Conservation (phyloP, 2,888 invertebrate genomes). For the Luffia ferchaultella region DNA sequence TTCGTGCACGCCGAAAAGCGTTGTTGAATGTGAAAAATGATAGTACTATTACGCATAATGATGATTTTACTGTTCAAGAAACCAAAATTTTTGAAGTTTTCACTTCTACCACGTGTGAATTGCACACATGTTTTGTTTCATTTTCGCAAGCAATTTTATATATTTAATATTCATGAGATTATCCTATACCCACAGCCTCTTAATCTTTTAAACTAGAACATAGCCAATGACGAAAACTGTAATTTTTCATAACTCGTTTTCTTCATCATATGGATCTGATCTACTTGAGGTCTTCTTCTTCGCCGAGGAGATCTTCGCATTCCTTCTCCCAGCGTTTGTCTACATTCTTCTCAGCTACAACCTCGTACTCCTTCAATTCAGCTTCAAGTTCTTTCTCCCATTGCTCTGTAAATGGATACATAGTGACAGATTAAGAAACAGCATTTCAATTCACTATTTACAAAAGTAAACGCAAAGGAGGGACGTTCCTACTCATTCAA, state of each 20-base stretch:
- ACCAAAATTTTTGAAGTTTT: too few species aligned
- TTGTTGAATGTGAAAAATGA: too few species aligned
- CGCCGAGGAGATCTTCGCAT: constrained; percentile 73
- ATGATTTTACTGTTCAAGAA: too few species aligned
- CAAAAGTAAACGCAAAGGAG: too few species aligned
- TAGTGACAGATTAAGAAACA: neutral
- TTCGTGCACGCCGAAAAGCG: too few species aligned
- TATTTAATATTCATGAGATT: neutral
- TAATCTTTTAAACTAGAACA: too few species aligned
- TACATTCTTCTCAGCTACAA: constrained; percentile 69
- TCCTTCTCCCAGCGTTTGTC: constrained; percentile 75
- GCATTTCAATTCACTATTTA: too few species aligned
- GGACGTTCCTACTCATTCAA: too few species aligned
- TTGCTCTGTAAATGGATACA: constrained; percentile 72
- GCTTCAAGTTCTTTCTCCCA: constrained; percentile 97
- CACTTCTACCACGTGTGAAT: neutral
- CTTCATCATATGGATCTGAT: constrained; percentile 16
- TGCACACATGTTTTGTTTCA: neutral
- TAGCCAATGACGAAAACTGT: too few species aligned
- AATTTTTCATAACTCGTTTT: neutral
- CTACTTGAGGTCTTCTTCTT: constrained; percentile 68
- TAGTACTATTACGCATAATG: too few species aligned
- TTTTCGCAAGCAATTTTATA: neutral
- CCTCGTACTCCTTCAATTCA: constrained; percentile 94
- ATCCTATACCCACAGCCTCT: too few species aligned